Evolutionary conservation across 1,140 invertebrate genomes (phyloP), one percentile per base, ranked within the genome.

Genomic region (Atta colombica): DNA sequence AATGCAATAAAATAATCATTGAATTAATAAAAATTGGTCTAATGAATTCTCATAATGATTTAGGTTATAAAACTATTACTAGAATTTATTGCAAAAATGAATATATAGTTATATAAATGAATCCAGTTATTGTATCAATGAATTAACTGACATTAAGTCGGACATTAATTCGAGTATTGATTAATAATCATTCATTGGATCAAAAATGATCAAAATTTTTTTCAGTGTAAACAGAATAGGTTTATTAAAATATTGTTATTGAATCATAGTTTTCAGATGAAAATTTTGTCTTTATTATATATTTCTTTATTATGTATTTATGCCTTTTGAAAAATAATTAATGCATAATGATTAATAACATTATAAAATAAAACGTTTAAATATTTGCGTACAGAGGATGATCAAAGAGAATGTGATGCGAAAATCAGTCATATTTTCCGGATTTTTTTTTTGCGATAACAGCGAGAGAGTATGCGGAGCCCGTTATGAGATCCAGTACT

Each of bases 401-500:
- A 66, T n/a, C 60, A 14, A 45, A 12, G 21, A 3, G 1, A 14
- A 63, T 18, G 6, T 18, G 6, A 58, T 25, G 14, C 7, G 14
- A 72, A 82, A 61, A 61, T 63, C 14, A 8, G 12, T 31, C 39
- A 39, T 61, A 77, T 87, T 61, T 77, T 71, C 45, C 35, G n/a
- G 55, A 3, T 69, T 60, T 68, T 80, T 21, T 80, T 25, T 75
- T 45, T 60, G 68, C 45, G 75, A 60, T 63, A 49, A 51, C 31
- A 55, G 45, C 63, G 77, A 85, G 71, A 72, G 58, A 61, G 58
- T 71, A 82, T 89, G 85, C 78, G 85, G 88, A 81, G 89, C 86
- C 88, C 88, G 90, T 92, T 92, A 92, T 84, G 89, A 89, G 90
- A 78, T 84, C 90, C 88, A 90, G 92, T 92, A 89, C 85, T 87